Conservation (phyloP, 2,888 invertebrate species). For the Lithophane leautieri region DNA sequence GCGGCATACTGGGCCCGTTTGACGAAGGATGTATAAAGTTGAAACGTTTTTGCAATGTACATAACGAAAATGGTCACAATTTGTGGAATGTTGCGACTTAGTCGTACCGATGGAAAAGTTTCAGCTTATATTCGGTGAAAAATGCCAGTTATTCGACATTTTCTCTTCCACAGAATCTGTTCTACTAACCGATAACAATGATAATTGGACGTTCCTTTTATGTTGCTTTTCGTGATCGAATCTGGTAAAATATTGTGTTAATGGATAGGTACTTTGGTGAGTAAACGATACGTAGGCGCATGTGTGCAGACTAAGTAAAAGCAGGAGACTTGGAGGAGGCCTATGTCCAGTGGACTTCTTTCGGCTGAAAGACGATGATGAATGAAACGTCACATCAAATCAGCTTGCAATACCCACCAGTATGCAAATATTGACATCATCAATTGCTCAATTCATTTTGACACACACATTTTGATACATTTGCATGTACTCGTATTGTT, state of each 20-base stretch:
- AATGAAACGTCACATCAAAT: neutral
- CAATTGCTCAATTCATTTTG: neutral
- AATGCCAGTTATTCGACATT: conserved; percentile 58
- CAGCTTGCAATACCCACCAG: neutral
- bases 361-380: neutral
- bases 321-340: too few species aligned
- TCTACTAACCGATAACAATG: conserved; percentile 51
- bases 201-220: conserved; percentile 45
- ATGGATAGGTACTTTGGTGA: neutral
- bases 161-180: conserved; percentile 41
- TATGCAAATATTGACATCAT: neutral
- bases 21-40: conserved; percentile 51
- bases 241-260: conserved; percentile 13
- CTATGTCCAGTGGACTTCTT: too few species aligned
- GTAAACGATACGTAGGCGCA: neutral
- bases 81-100: conserved; percentile 59
- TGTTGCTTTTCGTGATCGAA: conserved; percentile 22
- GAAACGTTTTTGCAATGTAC: conserved; percentile 53
- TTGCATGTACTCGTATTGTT: too few species aligned
- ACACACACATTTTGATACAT: too few species aligned
- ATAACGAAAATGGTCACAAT: conserved; percentile 59
- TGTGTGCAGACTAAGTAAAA: neutral
- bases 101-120: conserved; percentile 58
- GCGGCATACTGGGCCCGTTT: conserved; percentile 42
- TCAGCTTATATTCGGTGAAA: conserved; percentile 57